Percentiles rank a stretch among this genome's conserved stretches.
phyloP scores from a whole-genome alignment of 2,888 invertebrate genomes.

The Melanophora roralis region DNA sequence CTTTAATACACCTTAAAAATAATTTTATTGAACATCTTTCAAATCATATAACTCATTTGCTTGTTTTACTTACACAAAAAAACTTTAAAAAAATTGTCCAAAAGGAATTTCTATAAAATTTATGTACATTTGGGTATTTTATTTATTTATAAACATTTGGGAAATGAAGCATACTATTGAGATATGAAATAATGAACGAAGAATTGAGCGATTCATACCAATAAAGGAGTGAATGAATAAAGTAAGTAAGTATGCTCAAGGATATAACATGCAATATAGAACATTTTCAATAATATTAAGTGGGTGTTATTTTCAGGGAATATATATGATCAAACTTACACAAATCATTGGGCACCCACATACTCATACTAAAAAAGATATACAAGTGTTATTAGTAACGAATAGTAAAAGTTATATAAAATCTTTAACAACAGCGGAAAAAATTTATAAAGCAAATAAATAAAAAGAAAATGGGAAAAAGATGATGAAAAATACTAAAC shows the following conservation, averaged over 20 bases:
- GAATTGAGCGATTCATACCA: background rate
- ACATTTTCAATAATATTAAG: constrained; percentile 50
- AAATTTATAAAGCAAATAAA: constrained; percentile 16
- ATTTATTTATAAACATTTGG: constrained; percentile 38
- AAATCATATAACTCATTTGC: background rate
- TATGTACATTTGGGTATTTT: constrained; percentile 1
- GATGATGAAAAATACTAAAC: constrained; percentile 13
- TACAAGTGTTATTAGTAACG: background rate
- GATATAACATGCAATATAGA: constrained; percentile 22
- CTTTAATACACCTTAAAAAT: no score
- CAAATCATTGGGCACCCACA: no score
- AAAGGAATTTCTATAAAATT: constrained; percentile 12
- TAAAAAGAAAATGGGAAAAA: background rate
- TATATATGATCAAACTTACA: background rate
- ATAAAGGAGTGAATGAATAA: constrained; percentile 15
- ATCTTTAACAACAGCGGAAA: constrained; percentile 23
- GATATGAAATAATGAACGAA: constrained; percentile 40
- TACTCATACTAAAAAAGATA: background rate
- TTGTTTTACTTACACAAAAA: background rate
- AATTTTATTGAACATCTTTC: no score
- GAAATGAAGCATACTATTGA: constrained; percentile 53
- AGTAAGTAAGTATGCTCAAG: background rate
- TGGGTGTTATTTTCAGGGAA: constrained; percentile 28
- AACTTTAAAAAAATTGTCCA: background rate
- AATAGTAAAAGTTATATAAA: constrained; percentile 22